phyloP scores from a whole-genome alignment of 2,888 invertebrate genomes.

The Ellobium chinense region DNA sequence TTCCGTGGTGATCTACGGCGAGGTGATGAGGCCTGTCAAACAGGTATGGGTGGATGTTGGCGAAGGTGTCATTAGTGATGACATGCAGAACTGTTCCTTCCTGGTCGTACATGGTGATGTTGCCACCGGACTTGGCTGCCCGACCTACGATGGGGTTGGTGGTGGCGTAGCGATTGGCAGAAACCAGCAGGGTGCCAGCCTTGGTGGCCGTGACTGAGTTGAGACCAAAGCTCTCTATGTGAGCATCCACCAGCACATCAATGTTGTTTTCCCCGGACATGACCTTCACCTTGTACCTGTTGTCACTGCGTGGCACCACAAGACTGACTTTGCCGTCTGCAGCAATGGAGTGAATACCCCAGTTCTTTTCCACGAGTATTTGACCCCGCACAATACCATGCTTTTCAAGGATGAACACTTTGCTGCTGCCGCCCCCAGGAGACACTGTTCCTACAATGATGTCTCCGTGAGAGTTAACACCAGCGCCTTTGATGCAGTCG shows the following conservation, averaged over 20 bases:
- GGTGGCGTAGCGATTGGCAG: constrained; percentile 67
- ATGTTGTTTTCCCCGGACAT: constrained; percentile 65
- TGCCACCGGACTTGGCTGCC: constrained; percentile 68
- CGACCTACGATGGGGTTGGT: constrained; percentile 60
- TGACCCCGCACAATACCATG: constrained; percentile 69
- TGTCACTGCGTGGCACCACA: constrained; percentile 66
- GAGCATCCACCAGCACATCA: constrained; percentile 60
- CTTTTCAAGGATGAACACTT: constrained; percentile 68
- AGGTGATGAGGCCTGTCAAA: constrained; percentile 68
- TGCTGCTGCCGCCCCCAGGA: constrained; percentile 58
- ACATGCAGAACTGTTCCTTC: constrained; percentile 60
- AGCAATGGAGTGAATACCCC: constrained; percentile 69
- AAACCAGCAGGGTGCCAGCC: constrained; percentile 62
- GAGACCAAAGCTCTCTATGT: constrained; percentile 70
- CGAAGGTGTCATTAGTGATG: constrained; percentile 70
- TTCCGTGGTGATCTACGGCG: constrained; percentile 57
- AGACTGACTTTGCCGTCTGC: constrained; percentile 69
- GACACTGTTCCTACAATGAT: constrained; percentile 67
- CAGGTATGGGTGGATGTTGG: constrained; percentile 58
- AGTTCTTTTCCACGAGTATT: constrained; percentile 62
- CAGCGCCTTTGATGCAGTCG: constrained; percentile 70
- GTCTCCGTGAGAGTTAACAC: constrained; percentile 59
- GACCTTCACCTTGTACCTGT: constrained; percentile 71
- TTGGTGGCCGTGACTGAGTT: constrained; percentile 66
- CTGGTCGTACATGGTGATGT: constrained; percentile 64